Evolutionary conservation across 2,888 invertebrate genomes (phyloP), one percentile per base, ranked within the genome.

Genomic region (Cephus nigrinus): DNA sequence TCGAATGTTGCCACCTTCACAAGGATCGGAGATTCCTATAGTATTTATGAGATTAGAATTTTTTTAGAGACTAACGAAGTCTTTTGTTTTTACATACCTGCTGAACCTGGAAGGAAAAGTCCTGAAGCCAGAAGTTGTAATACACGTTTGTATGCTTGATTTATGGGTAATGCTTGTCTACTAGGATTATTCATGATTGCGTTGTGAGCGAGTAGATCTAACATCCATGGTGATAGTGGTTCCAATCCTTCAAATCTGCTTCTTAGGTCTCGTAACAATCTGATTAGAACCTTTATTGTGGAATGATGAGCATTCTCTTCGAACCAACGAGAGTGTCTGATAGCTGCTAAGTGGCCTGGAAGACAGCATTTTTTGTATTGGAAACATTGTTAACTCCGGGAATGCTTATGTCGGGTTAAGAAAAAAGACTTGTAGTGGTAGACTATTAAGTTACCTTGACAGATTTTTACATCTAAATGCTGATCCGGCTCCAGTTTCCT

Each of bases 251-350:
- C 95, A 92, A 98, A 99, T 30, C 99, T 94, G 76, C 94, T 94
- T 85, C 97, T 95, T 87, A 99, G 94, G 93, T 99, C 99, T 81
- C 98, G 95, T n/a, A 99, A 93, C 34, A 99, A 93, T 2, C 99
- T 95, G 84, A 99, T 98, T 23, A 99, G 92, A 11, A 97, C 97
- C 93, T 98, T 98, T 80, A 99, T 98, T 33, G 98, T 98, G 9
- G 98, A 98, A 91, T 99, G 98, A 90, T 97, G 98, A 0, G 98
- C 98, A 89, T 98, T 98, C 91, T 99, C 99, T 90, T 99, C 99
- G 91, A 99, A 99, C 99, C 99, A 99, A 36, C 98, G 95, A 79
- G 98, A 97, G 92, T 99, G 99, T 35, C 98, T 94, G 81, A 99
- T 98, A 0, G 98, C 98, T 0, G 98, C 97, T 87, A 98, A 92